Base-by-base conservation (phyloP, 2,797 vertebrate species). In the Prunella strophiata region DNA sequence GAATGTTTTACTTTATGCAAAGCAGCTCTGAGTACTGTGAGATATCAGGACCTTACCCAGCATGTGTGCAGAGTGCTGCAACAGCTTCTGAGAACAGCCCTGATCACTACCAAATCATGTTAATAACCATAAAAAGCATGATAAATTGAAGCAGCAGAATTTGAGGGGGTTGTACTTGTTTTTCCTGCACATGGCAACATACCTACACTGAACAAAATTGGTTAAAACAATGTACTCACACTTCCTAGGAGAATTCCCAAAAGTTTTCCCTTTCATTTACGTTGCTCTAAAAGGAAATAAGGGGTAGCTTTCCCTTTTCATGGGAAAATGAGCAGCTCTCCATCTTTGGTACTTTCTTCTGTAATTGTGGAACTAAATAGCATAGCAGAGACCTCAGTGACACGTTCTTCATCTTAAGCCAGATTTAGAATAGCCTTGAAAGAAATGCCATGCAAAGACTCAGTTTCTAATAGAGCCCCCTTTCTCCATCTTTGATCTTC, bases 321-420 rank as follows among this genome's bases (percentile, higher is more conserved):
- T 50, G 59, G 71, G 81, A 96, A 95, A 95, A 85, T 5, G 10
- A 93, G 29, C 71, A 57, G 55, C 61, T 74, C 57, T 87, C 70
- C 55, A 55, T 51, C 66, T 73, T 84, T 43, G 6, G 23, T 57
- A 76, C 32, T 78, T 86, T 70, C 21, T 79, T 45, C 74, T 4
- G 3, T 81, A 94, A 91, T 15, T 54, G 89, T 84, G 86, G 62
- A 94, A 95, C 84, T 90, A 95, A 95, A 81, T 19, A 68, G 85
- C 63, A 16, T 70, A 86, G 73, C 83, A 66, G 55, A 82, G 63
- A 93, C 55, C 70, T 86, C 89, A 65, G 48, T 63, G 85, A 61
- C 51, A 86, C 1, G 2, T 79, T 83, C 62, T 80, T 86, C 85
- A 78, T 80, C 68, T 88, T 47, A 65, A 85, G 32, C 27, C 81